phyloP scores from a whole-genome alignment of 2,113 vertebrate genomes.

The Pomatostomus ruficeps region DNA sequence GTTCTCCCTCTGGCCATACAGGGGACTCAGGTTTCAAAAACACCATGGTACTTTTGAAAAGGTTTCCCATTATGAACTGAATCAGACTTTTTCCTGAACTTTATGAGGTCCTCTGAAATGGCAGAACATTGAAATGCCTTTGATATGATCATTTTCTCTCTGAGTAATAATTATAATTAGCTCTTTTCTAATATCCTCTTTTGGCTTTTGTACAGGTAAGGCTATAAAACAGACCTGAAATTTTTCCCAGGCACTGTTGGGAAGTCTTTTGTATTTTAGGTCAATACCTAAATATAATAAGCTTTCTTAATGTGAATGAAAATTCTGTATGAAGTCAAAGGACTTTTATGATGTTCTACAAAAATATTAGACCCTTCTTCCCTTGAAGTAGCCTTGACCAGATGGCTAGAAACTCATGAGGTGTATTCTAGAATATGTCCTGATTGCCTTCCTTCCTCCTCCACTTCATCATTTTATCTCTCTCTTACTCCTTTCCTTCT shows the following conservation, averaged over 20 bases:
- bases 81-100: background rate
- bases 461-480: background rate
- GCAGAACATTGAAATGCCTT: constrained; percentile 33
- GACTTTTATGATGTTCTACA: background rate
- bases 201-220: constrained; percentile 32
- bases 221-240: constrained; percentile 45
- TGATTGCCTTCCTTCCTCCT: background rate
- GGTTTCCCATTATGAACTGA: background rate
- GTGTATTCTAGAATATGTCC: background rate
- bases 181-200: constrained; percentile 41
- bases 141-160: constrained; percentile 39
- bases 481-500: background rate
- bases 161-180: constrained; percentile 56
- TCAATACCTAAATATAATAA: constrained; percentile 36
- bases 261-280: constrained; percentile 25
- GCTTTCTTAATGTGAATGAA: background rate
- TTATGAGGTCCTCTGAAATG: constrained; percentile 15
- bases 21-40: background rate
- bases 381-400: background rate
- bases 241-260: constrained; percentile 2
- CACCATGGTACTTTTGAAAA: background rate
- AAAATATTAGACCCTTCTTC: background rate
- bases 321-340: background rate
- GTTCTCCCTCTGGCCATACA: background rate
- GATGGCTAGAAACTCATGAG: background rate